Evolutionary conservation across 1,140 invertebrate genomes (phyloP).

Genomic region (Stegodyphus mimosarum): DNA sequence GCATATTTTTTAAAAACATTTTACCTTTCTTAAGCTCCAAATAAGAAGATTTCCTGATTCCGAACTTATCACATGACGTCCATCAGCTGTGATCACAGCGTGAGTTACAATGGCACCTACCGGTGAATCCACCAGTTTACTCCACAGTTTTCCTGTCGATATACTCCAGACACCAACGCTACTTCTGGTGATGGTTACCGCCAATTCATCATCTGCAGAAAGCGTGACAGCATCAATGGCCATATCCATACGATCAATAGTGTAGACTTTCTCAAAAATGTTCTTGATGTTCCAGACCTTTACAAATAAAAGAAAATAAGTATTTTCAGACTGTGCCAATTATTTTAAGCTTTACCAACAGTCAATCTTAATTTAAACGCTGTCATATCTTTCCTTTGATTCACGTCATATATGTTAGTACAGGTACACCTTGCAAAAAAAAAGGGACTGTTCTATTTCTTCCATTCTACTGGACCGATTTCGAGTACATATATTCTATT

Average conservation of each 20-base stretch:
- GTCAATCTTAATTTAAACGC: background rate
- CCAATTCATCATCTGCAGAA: conserved; percentile 78
- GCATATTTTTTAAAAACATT: background rate
- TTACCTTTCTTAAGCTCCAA: conserved; percentile 77
- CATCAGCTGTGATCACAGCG: conserved; percentile 86
- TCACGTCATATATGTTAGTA: too few species aligned
- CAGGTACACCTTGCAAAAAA: too few species aligned
- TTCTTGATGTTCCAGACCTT: conserved; percentile 99
- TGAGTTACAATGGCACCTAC: conserved; percentile 95
- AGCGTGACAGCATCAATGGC: conserved; percentile 92
- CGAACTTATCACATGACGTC: conserved; percentile 84
- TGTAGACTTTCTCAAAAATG: conserved; percentile 96
- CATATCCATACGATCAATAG: conserved; percentile 94
- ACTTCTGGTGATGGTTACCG: conserved; percentile 88
- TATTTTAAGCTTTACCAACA: too few species aligned
- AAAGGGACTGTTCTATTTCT: too few species aligned
- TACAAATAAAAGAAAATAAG: conserved; percentile 67
- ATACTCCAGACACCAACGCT: conserved; percentile 96
- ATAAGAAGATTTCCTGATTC: conserved; percentile 93
- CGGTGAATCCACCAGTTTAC: conserved; percentile 90
- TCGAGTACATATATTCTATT: too few species aligned
- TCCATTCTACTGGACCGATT: too few species aligned
- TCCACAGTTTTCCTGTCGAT: conserved; percentile 82
- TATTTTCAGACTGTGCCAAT: background rate
- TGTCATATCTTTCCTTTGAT: too few species aligned